A percentile compares a stretch with the other conserved stretches of the same genome.
Evolutionary conservation across 1,140 invertebrate species (phyloP).

Genomic region (Lordiphosa stackelbergi): DNA sequence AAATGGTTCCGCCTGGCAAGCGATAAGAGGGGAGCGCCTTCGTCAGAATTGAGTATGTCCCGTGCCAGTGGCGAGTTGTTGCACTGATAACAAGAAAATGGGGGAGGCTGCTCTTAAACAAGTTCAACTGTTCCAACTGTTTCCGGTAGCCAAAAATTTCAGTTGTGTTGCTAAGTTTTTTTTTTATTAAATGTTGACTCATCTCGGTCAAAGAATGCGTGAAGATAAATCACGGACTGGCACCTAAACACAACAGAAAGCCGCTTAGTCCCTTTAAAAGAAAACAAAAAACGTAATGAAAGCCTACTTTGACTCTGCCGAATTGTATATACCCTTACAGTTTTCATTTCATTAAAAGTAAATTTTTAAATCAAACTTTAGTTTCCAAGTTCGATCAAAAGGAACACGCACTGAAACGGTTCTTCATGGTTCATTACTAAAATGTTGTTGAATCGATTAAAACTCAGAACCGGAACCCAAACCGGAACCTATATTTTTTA

Average conservation of each 20-base stretch:
- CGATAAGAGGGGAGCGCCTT: neutral
- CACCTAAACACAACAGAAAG: conserved; percentile 25
- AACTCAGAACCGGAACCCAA: no score
- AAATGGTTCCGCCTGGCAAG: conserved; percentile 6
- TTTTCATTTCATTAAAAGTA: no score
- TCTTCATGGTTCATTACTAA: no score
- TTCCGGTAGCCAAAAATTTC: conserved; percentile 3
- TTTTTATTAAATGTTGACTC: conserved; percentile 23
- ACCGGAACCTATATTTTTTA: no score
- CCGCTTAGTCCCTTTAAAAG: conserved; percentile 32
- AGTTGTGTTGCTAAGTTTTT: neutral
- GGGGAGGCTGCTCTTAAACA: neutral
- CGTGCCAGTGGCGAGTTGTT: neutral
- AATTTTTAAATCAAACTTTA: no score
- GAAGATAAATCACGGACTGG: conserved; percentile 29
- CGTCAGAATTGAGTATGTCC: neutral
- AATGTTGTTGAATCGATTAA: no score
- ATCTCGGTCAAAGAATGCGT: neutral
- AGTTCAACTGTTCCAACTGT: neutral
- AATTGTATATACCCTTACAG: no score
- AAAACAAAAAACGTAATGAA: no score
- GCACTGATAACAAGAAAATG: neutral
- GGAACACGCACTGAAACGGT: no score
- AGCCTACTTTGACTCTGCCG: no score
- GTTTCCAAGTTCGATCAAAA: no score